A percentile compares a stretch with the other conserved stretches of the same genome.
Conservation (phyloP, 2,113 vertebrate species). For the Trichechus manatus region DNA sequence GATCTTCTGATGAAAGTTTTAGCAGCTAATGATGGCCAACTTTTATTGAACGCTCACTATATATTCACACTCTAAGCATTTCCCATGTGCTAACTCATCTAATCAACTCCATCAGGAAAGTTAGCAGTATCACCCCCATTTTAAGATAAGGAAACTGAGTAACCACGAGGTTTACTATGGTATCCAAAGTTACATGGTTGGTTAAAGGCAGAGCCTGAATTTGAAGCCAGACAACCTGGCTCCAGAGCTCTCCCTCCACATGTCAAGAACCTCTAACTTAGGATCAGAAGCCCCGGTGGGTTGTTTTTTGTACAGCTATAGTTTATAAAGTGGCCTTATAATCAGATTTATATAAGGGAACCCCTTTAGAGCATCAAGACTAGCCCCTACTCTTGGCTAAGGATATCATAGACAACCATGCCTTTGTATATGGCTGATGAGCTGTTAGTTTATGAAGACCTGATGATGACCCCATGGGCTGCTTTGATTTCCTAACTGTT, state of each 20-base stretch:
- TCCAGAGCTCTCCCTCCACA: not conserved
- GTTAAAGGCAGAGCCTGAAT: constrained; percentile 35
- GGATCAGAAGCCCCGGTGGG: not conserved
- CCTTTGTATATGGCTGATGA: not conserved
- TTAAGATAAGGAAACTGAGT: constrained; percentile 15
- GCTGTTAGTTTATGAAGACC: not conserved
- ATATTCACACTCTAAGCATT: not conserved
- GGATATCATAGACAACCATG: not conserved
- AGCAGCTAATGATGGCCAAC: not conserved
- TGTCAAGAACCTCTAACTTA: not conserved
- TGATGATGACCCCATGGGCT: not conserved
- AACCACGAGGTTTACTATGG: not conserved
- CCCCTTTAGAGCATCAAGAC: not conserved
- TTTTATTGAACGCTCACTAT: not conserved
- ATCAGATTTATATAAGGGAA: not conserved
- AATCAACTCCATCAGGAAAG: not conserved
- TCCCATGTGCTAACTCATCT: not conserved
- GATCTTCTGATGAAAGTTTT: constrained; percentile 9
- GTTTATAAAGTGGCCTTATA: not conserved
- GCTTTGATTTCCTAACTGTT: not conserved
- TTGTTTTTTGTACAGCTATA: not conserved
- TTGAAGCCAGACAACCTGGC: not conserved
- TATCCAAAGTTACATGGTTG: not conserved
- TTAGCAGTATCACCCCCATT: not conserved
- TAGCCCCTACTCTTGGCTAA: not conserved